Evolutionary conservation across 2,797 vertebrate species (phyloP), one percentile per base, ranked within the genome.

Genomic region (Furcifer pardalis): DNA sequence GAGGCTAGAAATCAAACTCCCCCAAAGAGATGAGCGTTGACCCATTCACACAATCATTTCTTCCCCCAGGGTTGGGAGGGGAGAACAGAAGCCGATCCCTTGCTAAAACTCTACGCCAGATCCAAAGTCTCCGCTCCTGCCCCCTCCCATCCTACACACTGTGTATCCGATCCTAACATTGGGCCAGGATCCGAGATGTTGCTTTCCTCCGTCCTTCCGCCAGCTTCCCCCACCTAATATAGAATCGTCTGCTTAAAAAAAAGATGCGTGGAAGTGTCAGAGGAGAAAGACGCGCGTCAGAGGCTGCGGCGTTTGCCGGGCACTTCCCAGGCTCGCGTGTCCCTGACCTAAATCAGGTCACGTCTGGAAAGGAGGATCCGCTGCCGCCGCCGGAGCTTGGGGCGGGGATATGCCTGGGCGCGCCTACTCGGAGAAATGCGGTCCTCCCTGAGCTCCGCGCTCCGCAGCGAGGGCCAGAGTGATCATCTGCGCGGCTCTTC

Each of bases 221-320:
- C 90, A 87, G 81, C 17, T 56, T 56, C 90, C 91, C 85, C 88
- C 90, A 77, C 89, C 86, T 82, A 89, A 71, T n/a, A 79, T 84
- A 90, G 86, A 84, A 81, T 87, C 83, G 85, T 71, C 91, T 49
- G 30, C 0, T 0, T 6, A 21, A 69, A 69, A 23, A 69, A 6
- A 17, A 66, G 10, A 10, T 75, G 82, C 81, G 73, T 27, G 73
- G 60, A 2, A 27, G 30, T 15, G 13, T 19, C 76, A 32, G 19
- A 8, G 2, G 1, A 13, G 75, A 56, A 60, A 13, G 37, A 49
- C n/a, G 81, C 23, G 42, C 25, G 1, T 73, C 40, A 5, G 49
- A 10, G 60, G 60, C 77, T 27, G 30, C 9, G 44, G n/a, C 10
- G 4, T 1, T 6, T 40, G 6, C 7, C 6, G 10, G 42, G 1